A percentile compares a stretch with the other conserved stretches of the same genome.
Conservation (phyloP, 2,888 invertebrate genomes). For the Podabrus alpinus region DNA sequence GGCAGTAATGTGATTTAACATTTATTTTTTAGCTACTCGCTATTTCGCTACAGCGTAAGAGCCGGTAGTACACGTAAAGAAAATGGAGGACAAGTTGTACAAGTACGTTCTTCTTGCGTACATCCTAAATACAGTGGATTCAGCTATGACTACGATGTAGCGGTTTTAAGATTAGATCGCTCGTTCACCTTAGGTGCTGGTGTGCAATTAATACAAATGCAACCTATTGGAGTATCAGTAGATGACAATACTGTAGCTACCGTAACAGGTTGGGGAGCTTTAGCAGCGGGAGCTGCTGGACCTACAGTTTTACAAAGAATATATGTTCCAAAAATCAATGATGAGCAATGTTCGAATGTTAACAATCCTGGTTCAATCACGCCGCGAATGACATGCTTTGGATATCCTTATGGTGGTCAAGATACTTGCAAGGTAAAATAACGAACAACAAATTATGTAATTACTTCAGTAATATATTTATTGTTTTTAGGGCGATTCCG, state of each 20-base stretch:
- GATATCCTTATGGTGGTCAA: not conserved
- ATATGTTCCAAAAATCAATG: not conserved
- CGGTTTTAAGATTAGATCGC: not conserved
- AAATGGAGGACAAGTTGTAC: not conserved
- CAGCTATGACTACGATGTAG: not conserved
- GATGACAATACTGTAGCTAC: not conserved
- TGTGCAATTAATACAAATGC: not conserved
- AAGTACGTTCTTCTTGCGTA: not conserved
- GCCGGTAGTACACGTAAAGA: not conserved
- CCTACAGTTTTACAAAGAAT: not conserved
- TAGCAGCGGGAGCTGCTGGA: not conserved
- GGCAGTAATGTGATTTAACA: no score
- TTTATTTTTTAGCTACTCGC: not conserved
- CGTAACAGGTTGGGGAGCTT: not conserved
- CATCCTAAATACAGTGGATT: not conserved
- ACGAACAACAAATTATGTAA: not conserved
- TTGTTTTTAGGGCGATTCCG: not conserved
- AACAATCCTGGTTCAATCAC: not conserved
- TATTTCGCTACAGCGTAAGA: not conserved
- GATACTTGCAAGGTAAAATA: not conserved
- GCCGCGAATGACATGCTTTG: not conserved
- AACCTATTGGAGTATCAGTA: not conserved
- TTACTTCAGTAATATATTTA: not conserved
- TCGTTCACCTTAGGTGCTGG: not conserved
- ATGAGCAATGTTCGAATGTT: not conserved